A percentile compares a stretch with the other conserved stretches of the same genome.
Evolutionary conservation across 2,797 vertebrate species (phyloP).

Genomic region (Nannoperca obscura): DNA sequence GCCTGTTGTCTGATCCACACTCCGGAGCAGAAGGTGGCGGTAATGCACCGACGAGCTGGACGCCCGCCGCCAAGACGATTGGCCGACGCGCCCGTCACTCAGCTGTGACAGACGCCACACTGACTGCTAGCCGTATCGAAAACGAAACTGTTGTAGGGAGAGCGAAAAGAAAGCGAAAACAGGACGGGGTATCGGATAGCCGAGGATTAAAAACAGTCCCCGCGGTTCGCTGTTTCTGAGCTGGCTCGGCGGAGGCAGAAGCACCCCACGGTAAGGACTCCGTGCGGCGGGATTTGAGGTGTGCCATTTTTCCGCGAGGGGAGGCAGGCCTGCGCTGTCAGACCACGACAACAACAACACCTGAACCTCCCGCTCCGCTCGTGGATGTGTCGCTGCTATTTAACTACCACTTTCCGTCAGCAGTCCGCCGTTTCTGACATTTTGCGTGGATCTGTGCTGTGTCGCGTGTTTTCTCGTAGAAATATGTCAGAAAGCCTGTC

Average conservation of each 20-base stretch:
- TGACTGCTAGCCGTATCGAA: constrained; percentile 65
- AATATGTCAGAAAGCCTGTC: not conserved
- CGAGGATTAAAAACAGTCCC: too few relatives aligned
- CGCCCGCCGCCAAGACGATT: constrained; percentile 41
- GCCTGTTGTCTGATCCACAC: too few relatives aligned
- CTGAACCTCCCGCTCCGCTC: constrained; percentile 19
- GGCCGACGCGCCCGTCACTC: constrained; percentile 26
- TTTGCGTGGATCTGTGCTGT: not conserved
- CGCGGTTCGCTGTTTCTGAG: accelerated
- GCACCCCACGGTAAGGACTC: constrained; percentile 17
- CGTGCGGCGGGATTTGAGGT: constrained; percentile 9
- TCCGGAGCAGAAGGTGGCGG: too few relatives aligned
- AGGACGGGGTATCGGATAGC: not conserved
- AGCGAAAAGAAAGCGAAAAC: constrained; percentile 50
- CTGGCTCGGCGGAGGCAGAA: not conserved
- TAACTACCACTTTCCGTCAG: too few relatives aligned
- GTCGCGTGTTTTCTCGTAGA: not conserved
- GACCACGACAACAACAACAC: constrained; percentile 69
- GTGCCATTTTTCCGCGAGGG: constrained; percentile 32
- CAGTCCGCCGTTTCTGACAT: not conserved
- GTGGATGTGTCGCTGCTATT: not conserved
- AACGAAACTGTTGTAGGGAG: constrained; percentile 72
- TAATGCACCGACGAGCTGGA: too few relatives aligned
- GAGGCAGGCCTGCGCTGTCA: constrained; percentile 72
- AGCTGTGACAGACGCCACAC: constrained; percentile 40